Percentiles rank a stretch among this genome's conserved stretches.
Evolutionary conservation across 1,140 invertebrate genomes (phyloP).

Genomic region (Bombus haemorrhoidalis): DNA sequence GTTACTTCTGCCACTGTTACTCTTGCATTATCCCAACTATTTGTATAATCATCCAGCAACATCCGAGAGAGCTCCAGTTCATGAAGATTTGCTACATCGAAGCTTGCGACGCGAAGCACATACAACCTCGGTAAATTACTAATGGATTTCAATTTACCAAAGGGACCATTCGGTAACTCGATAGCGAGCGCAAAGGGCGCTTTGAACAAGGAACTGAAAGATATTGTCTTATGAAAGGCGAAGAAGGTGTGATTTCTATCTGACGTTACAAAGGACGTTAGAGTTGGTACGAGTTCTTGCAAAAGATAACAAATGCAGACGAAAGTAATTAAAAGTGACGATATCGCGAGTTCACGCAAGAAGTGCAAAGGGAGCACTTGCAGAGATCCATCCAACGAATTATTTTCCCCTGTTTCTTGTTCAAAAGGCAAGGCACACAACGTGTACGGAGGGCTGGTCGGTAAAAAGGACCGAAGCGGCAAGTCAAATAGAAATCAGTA

Average conservation of each 20-base stretch:
- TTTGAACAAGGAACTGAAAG: background rate
- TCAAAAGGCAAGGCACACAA: slow-evolving; percentile 14
- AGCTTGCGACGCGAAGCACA: background rate
- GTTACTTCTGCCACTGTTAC: background rate
- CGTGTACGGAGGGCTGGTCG: slow-evolving; percentile 2
- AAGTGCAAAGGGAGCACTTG: background rate
- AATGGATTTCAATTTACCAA: background rate
- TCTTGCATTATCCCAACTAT: background rate
- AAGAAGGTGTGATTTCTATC: background rate
- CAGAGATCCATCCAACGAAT: slow-evolving; percentile 36
- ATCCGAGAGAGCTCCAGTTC: background rate
- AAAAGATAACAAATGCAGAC: slow-evolving; percentile 1
- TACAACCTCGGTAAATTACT: background rate
- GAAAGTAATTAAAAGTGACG: slow-evolving; percentile 51
- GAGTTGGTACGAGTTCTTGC: background rate
- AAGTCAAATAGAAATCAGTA: slow-evolving; percentile 52
- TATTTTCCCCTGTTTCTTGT: background rate
- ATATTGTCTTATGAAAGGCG: background rate
- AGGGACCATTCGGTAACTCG: background rate
- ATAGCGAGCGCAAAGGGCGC: background rate
- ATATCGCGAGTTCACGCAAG: background rate
- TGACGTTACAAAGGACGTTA: background rate
- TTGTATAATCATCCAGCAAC: background rate
- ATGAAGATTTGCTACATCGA: background rate
- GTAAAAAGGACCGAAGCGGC: background rate